Evolutionary conservation across 2,888 invertebrate species (phyloP), one percentile per base, ranked within the genome.

Genomic region (Mythimna loreyi): DNA sequence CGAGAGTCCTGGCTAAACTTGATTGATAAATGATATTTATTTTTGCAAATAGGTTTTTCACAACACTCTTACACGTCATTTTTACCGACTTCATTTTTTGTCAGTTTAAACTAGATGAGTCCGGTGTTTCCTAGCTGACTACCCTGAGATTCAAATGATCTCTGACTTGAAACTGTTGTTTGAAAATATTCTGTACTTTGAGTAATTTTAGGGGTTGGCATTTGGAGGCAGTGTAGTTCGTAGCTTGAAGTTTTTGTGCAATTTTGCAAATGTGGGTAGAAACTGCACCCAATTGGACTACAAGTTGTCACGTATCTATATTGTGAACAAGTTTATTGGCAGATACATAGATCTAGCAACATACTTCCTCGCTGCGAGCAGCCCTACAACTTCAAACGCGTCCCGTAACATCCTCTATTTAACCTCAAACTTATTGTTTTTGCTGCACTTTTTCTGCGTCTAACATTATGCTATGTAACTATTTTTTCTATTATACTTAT

Each of bases 401-500:
- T 87, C 85, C 85, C 77, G 82, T 86, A 86, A 85, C 90, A 90
- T 91, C 89, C 88, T 90, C 88, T 91, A 92, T 94, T 93, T 94
- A 93, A 93, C 93, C 92, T 94, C 92, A 90, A 92, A 91, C 83
- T 78, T 72, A 61, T 56, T 72, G 89, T 95, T 94, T 94, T 94
- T 94, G 90, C 90, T 73, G 78, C 75, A 62, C 84, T 93, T 94
- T 94, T 94, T 95, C 92, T 92, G 86, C 89, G 88, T 87, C 93
- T 93, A 94, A 95, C 94, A 93, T 95, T 94, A 94, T 94, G 94
- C 95, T 94, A 94, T 94, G 94, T 94, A 94, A 92, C 92, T 72
- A 90, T 92, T 94, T 95, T 95, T 94, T 94, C 87, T 82, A 82
- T 87, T 89, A 36, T 36, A 89, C 90, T 91, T 93, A 94, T 94